Evolutionary conservation across 2,888 invertebrate genomes (phyloP), one percentile per base, ranked within the genome.

Genomic region (Eristalis pertinax): DNA sequence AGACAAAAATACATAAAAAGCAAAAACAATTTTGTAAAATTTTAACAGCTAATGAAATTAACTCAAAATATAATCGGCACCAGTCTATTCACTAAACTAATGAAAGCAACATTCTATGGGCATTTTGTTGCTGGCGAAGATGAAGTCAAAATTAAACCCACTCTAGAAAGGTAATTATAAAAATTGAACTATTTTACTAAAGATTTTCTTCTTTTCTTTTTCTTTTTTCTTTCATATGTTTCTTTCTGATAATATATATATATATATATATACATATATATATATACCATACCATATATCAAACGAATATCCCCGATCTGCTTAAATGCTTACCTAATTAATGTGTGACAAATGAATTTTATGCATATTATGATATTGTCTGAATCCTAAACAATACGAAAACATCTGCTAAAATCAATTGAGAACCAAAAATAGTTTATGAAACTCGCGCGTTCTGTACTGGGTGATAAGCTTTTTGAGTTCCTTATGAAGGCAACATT

Each of bases 101-200:
- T 99, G 98, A 98, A 98, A 93, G 95, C 95, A 64, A 98, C 99
- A 29, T 99, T 99, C 94, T 99, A 99, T 94, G 99, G 99, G 10
- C 99, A 99, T 94, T 99, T 99, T 94, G 99, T 99, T 73, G 99
- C 99, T 72, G 99, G 99, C 80, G 98, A 98, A 93, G 97, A 98
- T 93, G 96, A 97, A 93, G 94, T 96, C 90, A 96, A 96, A 92
- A 98, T 99, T 91, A 95, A 95, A 90, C 98, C 98, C 50, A 96
- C 96, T 75, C 94, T 98, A 90, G 96, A 97, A 92, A 95, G 96
- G 95, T 95, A 93, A 93, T 90, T 78, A 84, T 88, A 85, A 88
- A 87, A 83, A 78, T 73, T 67, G 29, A 89, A 89, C 89, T 89
- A 90, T 89, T 78, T 88, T 89, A 91, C 90, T 91, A 91, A 92